phyloP scores from a whole-genome alignment of 2,888 invertebrate genomes.

The Volucella zonaria region DNA sequence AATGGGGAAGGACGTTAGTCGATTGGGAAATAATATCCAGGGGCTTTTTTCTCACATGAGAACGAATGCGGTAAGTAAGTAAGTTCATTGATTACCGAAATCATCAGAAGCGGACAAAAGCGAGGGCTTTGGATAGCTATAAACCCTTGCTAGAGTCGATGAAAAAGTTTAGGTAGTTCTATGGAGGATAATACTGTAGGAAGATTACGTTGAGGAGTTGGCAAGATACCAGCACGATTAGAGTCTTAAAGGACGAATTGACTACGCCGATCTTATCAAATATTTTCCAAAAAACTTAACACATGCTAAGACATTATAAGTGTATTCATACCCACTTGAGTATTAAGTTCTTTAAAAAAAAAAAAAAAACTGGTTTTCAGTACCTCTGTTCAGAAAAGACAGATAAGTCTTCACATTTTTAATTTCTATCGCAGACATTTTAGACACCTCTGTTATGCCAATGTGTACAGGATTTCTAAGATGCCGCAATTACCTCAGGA shows the following conservation, averaged over 20 bases:
- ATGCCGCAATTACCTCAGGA: too few species aligned
- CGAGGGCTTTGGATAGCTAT: background rate
- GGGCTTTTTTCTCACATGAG: constrained; percentile 10
- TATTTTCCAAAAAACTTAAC: too few species aligned
- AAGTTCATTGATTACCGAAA: too few species aligned
- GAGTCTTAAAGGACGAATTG: constrained; percentile 41
- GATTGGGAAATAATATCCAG: background rate
- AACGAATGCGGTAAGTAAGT: constrained; percentile 10
- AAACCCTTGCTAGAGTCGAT: background rate
- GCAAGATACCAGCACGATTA: constrained; percentile 42
- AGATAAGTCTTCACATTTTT: constrained; percentile 20
- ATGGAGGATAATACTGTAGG: constrained; percentile 16
- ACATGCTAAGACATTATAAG: too few species aligned
- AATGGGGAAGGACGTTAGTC: background rate
- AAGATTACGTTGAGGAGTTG: constrained; percentile 2
- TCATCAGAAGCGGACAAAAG: background rate
- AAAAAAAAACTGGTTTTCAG: constrained; percentile 14
- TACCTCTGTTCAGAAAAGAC: constrained; percentile 7
- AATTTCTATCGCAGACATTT: constrained; percentile 21
- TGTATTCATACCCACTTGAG: too few species aligned
- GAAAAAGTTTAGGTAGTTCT: constrained; percentile 7
- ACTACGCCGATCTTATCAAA: constrained; percentile 18
- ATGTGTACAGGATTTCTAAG: background rate
- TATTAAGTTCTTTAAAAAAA: too few species aligned
- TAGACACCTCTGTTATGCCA: constrained; percentile 15